Evolutionary conservation across 2,888 invertebrate genomes (phyloP).

Genomic region (Troides aeacus): DNA sequence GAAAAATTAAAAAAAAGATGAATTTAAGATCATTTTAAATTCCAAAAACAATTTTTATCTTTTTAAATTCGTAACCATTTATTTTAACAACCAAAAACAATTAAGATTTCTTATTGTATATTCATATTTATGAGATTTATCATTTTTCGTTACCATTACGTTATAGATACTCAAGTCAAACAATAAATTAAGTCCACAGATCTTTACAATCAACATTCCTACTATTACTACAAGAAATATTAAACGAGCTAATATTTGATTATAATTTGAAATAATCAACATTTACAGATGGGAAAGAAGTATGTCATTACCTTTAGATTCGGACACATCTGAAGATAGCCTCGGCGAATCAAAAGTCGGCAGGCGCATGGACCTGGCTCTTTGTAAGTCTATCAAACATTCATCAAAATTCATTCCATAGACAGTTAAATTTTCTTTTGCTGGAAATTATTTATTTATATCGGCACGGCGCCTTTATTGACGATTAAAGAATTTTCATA

Average conservation of each 20-base stretch:
- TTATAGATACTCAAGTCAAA: too few species aligned
- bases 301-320: conserved; percentile 83
- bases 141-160: too few species aligned
- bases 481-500: conserved; percentile 48
- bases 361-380: conserved; percentile 90
- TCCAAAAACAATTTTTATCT: neutral
- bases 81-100: neutral
- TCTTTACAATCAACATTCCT: too few species aligned
- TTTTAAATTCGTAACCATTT: neutral
- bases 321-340: conserved; percentile 71
- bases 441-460: conserved; percentile 73
- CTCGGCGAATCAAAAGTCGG: conserved; percentile 72
- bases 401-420: conserved; percentile 44
- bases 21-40: neutral
- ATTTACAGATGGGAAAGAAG: conserved; percentile 83
- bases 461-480: conserved; percentile 71
- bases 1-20: too few species aligned
- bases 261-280: neutral
- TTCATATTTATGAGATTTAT: too few species aligned
- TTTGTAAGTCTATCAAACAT: conserved; percentile 84
- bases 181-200: too few species aligned
- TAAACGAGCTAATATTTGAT: neutral
- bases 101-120: neutral
- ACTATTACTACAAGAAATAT: neutral
- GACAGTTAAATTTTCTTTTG: conserved; percentile 73